Evolutionary conservation across 2,888 invertebrate species (phyloP), one percentile per base, ranked within the genome.

Genomic region (Thymelicus acteon): DNA sequence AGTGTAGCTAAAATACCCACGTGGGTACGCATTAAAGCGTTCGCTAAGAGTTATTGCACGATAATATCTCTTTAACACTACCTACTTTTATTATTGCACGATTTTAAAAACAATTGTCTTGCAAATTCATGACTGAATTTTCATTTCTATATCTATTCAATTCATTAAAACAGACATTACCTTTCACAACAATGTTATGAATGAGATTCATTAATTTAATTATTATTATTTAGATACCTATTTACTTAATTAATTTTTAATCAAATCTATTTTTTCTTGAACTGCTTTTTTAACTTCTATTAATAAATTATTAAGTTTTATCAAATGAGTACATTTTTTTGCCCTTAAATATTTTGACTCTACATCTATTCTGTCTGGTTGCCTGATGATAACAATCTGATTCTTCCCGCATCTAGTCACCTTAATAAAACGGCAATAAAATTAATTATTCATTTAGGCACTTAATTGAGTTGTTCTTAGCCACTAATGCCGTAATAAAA

Each of bases 31-130:
- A 79, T 82, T 79, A 83, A 82, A 48, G 44, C 82, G 82, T 84
- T 85, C 85, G 82, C 86, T 82, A 84, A 82, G 83, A 82, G 82
- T 83, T 82, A 82, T 78, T 76, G 72, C 72, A 75, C 78, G 78
- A 77, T 80, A 76, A 78, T 80, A 78, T 81, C 76, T 72, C 76
- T 76, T 74, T 69, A 57, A 58, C 63, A 72, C 71, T 62, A 57
- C 7, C 71, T 62, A 57, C 7, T 57, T 31, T 31, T 57, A 24
- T 83, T 82, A 83, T 77, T 76, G 72, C 71, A 75, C 78, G 77
- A 77, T 79, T 61, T 44, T 67, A 44, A 48, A 19, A 49, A 60
- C 60, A 7, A 37, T 31, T 15, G 44, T 8, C 8, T 10, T 48
- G 44, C 13, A 7, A 37, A 39, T 0, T 65, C 65, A 44, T 15